Conservation (phyloP, 2,888 invertebrate genomes). For the Tipula confusa region DNA sequence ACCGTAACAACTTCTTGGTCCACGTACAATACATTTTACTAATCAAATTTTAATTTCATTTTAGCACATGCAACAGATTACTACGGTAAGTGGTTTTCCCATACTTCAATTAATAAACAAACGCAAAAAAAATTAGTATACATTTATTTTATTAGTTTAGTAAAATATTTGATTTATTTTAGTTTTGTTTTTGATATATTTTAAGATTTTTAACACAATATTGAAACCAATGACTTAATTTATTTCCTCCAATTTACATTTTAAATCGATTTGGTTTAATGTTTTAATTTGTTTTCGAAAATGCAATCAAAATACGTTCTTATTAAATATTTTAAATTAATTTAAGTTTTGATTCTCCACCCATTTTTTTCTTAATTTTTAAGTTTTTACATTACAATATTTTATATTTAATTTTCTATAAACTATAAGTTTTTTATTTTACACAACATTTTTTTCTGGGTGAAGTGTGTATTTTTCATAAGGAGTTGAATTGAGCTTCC, state of each 20-base stretch:
- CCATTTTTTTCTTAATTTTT: constrained; percentile 37
- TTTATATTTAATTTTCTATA: neutral
- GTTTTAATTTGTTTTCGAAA: neutral
- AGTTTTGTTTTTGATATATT: neutral
- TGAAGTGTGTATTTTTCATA: neutral
- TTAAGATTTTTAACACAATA: neutral
- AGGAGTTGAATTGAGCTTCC: neutral
- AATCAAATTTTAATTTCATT: constrained; percentile 36
- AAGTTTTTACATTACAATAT: constrained; percentile 32
- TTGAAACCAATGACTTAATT: neutral
- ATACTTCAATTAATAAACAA: constrained; percentile 41
- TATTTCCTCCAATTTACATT: neutral
- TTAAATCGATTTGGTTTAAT: neutral
- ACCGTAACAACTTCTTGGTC: neutral
- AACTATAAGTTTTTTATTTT: neutral
- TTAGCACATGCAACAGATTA: constrained; percentile 96
- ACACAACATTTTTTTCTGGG: neutral
- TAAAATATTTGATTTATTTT: constrained; percentile 21
- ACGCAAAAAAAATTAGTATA: neutral
- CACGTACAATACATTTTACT: neutral
- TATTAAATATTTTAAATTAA: constrained; percentile 35
- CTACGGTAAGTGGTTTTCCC: constrained; percentile 85
- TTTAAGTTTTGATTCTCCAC: constrained; percentile 39
- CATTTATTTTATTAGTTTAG: neutral
- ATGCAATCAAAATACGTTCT: constrained; percentile 30